Evolutionary conservation across 1,140 invertebrate species (phyloP).

Genomic region (Ceratitis capitata): DNA sequence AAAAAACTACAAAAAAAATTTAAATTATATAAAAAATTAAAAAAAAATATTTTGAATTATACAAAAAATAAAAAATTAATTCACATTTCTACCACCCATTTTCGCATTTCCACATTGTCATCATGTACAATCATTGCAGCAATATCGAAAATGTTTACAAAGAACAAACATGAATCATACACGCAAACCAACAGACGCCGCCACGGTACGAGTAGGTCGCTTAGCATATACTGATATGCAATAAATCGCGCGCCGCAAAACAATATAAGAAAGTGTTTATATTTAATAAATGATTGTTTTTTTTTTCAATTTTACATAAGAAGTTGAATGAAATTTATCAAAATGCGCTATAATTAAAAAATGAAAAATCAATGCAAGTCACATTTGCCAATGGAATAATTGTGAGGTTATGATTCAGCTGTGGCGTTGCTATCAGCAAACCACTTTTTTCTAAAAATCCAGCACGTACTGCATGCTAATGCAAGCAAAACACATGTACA

Average conservation of each 20-base stretch:
- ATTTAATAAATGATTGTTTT: background rate
- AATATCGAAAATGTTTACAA: background rate
- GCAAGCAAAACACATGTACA: background rate
- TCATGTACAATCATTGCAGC: background rate
- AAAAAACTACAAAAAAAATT: no score
- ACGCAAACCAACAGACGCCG: background rate
- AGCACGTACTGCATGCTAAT: constrained; percentile 26
- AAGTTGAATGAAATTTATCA: background rate
- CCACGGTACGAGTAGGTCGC: background rate
- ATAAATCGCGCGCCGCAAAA: background rate
- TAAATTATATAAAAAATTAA: no score
- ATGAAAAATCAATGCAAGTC: background rate
- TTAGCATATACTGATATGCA: background rate
- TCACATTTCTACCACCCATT: background rate
- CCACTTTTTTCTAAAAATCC: background rate
- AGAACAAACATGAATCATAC: constrained; percentile 17
- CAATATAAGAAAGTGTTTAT: background rate
- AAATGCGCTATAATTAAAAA: constrained; percentile 23
- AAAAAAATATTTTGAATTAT: no score
- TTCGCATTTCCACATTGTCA: background rate
- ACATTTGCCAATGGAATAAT: background rate
- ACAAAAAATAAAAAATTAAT: background rate
- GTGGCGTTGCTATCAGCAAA: background rate
- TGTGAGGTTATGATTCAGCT: constrained; percentile 8
- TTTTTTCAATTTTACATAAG: no score